Conservation (phyloP, 2,797 vertebrate genomes). For the Silurus aristotelis region DNA sequence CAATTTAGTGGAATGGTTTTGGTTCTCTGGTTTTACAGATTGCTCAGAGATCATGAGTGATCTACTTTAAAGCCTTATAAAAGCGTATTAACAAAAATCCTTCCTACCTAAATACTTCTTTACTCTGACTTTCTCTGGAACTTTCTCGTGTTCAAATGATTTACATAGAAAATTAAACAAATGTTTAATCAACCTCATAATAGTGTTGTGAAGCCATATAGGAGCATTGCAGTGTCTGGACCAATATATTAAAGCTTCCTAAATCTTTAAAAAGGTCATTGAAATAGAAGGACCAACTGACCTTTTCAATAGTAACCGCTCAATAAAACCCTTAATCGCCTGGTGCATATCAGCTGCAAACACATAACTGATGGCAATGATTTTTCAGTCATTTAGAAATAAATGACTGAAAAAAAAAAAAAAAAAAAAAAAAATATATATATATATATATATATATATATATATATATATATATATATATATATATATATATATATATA, state of each 20-base stretch:
- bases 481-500: too few relatives aligned
- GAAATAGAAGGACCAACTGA: slow-evolving; percentile 53
- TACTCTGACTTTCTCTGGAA: neutral
- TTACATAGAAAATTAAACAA: slow-evolving; percentile 23
- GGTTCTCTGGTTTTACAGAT: neutral
- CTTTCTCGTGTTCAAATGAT: neutral
- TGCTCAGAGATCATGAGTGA: slow-evolving; percentile 9
- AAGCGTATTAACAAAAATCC: neutral
- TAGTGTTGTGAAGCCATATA: slow-evolving; percentile 9
- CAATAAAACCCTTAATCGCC: slow-evolving; percentile 37
- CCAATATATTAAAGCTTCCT: slow-evolving; percentile 35
- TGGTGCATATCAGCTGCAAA: slow-evolving; percentile 32
- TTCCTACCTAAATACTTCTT: neutral
- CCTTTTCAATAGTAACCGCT: slow-evolving; percentile 52
- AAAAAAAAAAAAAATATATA: too few relatives aligned
- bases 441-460: too few relatives aligned
- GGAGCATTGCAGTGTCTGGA: slow-evolving; percentile 12
- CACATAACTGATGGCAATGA: slow-evolving; percentile 40
- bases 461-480: too few relatives aligned
- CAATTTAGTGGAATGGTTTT: neutral
- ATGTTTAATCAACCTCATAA: neutral
- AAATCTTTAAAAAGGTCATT: slow-evolving; percentile 52
- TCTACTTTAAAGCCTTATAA: neutral
- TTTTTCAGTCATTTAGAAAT: slow-evolving; percentile 41
- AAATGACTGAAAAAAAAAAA: neutral